phyloP scores from a whole-genome alignment of 2,797 vertebrate genomes.

The Dermochelys coriacea region DNA sequence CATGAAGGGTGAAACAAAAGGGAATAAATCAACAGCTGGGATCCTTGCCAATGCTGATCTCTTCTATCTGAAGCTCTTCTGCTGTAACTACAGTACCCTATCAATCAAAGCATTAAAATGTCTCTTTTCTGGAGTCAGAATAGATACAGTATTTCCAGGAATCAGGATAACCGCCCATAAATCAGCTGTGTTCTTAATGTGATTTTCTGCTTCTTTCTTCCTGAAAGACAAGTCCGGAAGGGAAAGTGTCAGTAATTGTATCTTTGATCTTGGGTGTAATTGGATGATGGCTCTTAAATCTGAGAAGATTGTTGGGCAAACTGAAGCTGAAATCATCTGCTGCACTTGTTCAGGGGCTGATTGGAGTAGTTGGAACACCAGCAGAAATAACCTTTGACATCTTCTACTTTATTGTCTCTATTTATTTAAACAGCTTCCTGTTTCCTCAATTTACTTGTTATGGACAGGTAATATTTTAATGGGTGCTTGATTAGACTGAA shows the following conservation, averaged over 20 bases:
- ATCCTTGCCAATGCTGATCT: neutral
- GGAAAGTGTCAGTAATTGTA: slow-evolving; percentile 21
- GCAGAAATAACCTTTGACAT: slow-evolving; percentile 4
- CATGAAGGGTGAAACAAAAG: neutral
- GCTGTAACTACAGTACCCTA: neutral
- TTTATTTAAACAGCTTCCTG: slow-evolving; percentile 71
- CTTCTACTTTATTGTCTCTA: neutral
- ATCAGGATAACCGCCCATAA: slow-evolving; percentile 48
- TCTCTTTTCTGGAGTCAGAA: slow-evolving; percentile 18
- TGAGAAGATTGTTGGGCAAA: slow-evolving; percentile 11
- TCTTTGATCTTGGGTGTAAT: slow-evolving; percentile 59
- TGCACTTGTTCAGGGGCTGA: slow-evolving; percentile 25
- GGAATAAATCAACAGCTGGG: neutral
- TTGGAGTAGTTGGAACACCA: slow-evolving; percentile 43
- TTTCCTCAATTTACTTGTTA: slow-evolving; percentile 71
- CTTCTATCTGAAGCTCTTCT: neutral
- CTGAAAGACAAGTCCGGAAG: slow-evolving; percentile 54
- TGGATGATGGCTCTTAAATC: slow-evolving; percentile 51
- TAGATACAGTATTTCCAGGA: neutral
- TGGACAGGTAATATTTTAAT: slow-evolving; percentile 84
- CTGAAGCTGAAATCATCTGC: slow-evolving; percentile 58
- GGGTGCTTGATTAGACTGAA: slow-evolving; percentile 81
- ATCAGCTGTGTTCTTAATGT: slow-evolving; percentile 76
- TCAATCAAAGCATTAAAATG: neutral
- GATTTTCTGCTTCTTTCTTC: slow-evolving; percentile 68